Base-by-base conservation (phyloP, 2,888 invertebrate genomes). In the Cabera pusaria region DNA sequence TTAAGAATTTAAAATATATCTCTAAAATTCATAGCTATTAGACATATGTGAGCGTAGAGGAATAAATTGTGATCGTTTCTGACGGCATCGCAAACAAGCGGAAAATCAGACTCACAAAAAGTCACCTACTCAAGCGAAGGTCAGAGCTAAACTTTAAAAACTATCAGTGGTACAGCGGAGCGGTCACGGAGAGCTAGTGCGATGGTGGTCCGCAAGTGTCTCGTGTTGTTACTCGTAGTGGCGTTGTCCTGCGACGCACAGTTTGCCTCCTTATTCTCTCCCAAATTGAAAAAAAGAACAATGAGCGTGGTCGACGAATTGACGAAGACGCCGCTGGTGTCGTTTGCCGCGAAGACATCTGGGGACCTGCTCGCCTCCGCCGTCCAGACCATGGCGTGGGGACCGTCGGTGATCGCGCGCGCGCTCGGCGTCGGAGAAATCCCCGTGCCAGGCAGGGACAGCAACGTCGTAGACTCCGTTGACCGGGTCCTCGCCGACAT, bases 401-500 rank as follows among this genome's bases (percentile, higher is more conserved):
- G 59, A 1, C 72, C 73, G 0, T 32, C 58, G 0, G 49, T 54
- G 0, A 12, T 70, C 3, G 62, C 68, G 2, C 57, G 64, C 1
- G 42, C 53, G 0, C 24, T 70, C 5, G 54, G 58, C 18, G 26
- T 56, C 23, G 39, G 39, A 7, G 22, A 48, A 16, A 37, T 29
- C 14, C 72, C 71, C 0, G 40, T 45, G 2, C 45, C 66, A 2
- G 31, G 51, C n/a, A 62, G 43, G 20, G 48, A 55, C 25, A 59
- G 24, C 4, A 72, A 74, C 39, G 21, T 54, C 10, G 24, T 66
- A 4, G 64, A 62, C 14, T 38, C 50, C 5, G 35, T 60, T 1
- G 59, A 72, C 18, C 49, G 43, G 6, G 51, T 72, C 27, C 8
- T 67, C 2, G 35, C 44, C 1, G 67, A 70, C 4, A 72, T 56